phyloP scores from a whole-genome alignment of 2,797 vertebrate genomes.

The Scyliorhinus canicula region DNA sequence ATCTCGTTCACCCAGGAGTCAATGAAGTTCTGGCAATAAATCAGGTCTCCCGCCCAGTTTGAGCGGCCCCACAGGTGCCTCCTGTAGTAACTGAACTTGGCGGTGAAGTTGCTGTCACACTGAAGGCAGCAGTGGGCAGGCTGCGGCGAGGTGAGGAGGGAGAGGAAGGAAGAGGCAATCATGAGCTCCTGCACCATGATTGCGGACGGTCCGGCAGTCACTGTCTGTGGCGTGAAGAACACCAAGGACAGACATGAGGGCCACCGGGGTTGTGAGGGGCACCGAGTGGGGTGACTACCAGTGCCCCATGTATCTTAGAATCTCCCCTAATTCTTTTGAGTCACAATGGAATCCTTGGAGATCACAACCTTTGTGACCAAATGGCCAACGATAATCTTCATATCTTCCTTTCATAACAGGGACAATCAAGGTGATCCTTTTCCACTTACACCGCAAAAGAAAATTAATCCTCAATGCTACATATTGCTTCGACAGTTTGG shows the following conservation, averaged over 20 bases:
- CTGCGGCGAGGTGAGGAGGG: not conserved
- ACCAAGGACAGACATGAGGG: not conserved
- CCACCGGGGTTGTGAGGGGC: not conserved
- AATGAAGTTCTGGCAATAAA: constrained; percentile 32
- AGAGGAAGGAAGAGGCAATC: not conserved
- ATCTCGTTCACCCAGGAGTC: not conserved
- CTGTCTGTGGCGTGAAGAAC: not conserved
- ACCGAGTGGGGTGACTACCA: not conserved
- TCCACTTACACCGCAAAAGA: not conserved
- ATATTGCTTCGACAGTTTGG: not conserved
- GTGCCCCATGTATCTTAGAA: not conserved
- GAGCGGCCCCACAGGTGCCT: constrained; percentile 30
- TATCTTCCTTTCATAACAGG: not conserved
- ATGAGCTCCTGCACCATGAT: not conserved
- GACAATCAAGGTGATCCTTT: no score
- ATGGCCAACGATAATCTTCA: not conserved
- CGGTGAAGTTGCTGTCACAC: not conserved
- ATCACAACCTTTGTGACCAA: constrained; percentile 8
- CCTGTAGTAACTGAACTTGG: constrained; percentile 22
- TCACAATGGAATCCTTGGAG: constrained; percentile 21
- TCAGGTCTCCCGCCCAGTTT: constrained; percentile 15
- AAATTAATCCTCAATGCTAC: not conserved
- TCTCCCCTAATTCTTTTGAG: not conserved
- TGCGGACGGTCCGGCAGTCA: not conserved
- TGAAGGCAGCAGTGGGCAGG: not conserved